Conservation (phyloP, 1,140 invertebrate genomes). For the Monomorium pharaonis region DNA sequence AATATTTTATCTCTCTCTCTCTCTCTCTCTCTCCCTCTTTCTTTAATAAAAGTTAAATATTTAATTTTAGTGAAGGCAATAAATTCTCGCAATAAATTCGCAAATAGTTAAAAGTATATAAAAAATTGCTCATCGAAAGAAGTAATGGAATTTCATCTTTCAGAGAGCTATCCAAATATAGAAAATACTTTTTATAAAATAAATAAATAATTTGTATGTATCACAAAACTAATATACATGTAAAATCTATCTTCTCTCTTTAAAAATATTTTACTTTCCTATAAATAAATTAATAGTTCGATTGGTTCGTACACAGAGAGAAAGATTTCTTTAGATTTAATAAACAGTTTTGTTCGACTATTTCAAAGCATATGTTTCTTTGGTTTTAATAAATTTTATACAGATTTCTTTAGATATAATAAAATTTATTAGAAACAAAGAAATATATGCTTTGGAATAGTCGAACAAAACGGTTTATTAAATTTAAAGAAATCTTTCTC, state of each 20-base stretch:
- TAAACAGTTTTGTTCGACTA: no score
- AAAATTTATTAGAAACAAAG: no score
- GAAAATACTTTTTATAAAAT: background rate
- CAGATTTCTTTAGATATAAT: no score
- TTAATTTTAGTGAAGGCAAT: background rate
- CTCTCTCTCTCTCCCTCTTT: no score
- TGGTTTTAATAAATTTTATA: no score
- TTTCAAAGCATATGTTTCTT: no score
- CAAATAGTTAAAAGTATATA: background rate
- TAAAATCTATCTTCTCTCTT: background rate
- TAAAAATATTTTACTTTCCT: background rate
- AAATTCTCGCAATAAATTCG: background rate
- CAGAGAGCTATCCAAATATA: background rate
- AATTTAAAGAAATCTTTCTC: no score
- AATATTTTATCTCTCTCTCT: no score
- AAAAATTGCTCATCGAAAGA: background rate
- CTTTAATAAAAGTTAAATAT: background rate
- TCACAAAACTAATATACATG: background rate
- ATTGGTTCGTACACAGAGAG: no score
- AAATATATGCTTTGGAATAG: no score
- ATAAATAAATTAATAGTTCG: background rate
- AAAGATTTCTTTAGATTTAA: no score
- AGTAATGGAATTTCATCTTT: background rate
- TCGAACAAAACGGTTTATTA: no score
- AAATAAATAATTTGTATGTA: background rate